Evolutionary conservation across 1,140 invertebrate species (phyloP).

Genomic region (Diuraphis noxia): DNA sequence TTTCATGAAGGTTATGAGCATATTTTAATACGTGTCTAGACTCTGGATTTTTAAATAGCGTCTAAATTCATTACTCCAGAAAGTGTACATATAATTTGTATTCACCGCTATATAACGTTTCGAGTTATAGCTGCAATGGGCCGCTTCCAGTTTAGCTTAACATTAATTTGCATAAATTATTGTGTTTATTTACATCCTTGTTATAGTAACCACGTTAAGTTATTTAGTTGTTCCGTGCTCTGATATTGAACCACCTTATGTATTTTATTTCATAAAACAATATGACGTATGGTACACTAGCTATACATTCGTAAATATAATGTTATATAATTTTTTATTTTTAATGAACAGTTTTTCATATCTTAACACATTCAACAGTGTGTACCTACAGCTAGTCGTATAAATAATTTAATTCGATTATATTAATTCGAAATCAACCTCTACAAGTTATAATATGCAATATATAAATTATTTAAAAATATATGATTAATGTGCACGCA

Average conservation of each 20-base stretch:
- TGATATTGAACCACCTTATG: neutral
- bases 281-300: neutral
- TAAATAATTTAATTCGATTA: neutral
- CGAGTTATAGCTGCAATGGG: neutral
- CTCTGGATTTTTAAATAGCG: slow-evolving; percentile 24
- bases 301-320: neutral
- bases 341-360: neutral
- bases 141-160: slow-evolving; percentile 36
- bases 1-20: slow-evolving; percentile 13
- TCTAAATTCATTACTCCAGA: slow-evolving; percentile 47
- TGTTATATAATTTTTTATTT: neutral
- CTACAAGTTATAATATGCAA: neutral
- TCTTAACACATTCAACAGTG: neutral
- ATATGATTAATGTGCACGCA: neutral
- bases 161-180: slow-evolving; percentile 45
- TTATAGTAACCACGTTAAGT: slow-evolving; percentile 5
- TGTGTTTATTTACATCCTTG: slow-evolving; percentile 13
- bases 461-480: neutral
- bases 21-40: slow-evolving; percentile 15
- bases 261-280: slow-evolving; percentile 12
- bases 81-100: neutral
- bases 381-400: neutral
- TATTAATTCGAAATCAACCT: neutral
- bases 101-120: neutral
- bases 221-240: neutral